Conservation (phyloP, 1,140 invertebrate genomes). For the Forficula auricularia region DNA sequence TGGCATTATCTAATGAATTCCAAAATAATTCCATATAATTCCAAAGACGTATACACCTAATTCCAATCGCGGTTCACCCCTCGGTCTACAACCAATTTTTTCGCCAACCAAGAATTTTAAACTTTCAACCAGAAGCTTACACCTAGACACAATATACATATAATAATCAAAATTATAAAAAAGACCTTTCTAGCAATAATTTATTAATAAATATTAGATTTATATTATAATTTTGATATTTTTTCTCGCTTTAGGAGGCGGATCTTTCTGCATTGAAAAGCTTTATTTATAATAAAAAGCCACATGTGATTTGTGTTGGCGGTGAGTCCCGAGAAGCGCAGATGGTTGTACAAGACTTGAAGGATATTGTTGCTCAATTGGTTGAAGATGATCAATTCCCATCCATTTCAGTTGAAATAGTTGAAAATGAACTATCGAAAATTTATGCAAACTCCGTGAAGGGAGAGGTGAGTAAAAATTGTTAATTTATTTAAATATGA, state of each 20-base stretch:
- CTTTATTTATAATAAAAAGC: conserved; percentile 80
- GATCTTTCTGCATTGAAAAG: conserved; percentile 66
- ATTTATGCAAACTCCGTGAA: conserved; percentile 84
- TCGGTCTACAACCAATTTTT: too few species aligned
- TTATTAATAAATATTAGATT: conserved; percentile 1
- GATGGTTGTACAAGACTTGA: conserved; percentile 71
- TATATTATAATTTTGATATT: conserved; percentile 2
- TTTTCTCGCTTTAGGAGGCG: conserved; percentile 36
- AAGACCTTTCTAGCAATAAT: too few species aligned
- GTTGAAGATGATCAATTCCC: conserved; percentile 78
- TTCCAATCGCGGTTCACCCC: too few species aligned
- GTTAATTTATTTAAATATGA: neutral
- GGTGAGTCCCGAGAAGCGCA: conserved; percentile 78
- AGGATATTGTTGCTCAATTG: conserved; percentile 53
- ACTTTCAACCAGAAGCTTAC: too few species aligned
- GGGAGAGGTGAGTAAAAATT: conserved; percentile 43
- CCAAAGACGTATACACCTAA: too few species aligned
- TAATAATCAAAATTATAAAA: too few species aligned
- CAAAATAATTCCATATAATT: too few species aligned
- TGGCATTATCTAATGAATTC: too few species aligned
- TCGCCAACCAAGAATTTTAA: too few species aligned
- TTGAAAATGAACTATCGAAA: conserved; percentile 81
- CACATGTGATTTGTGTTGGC: conserved; percentile 80
- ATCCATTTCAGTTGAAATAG: conserved; percentile 69
- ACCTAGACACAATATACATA: too few species aligned